phyloP scores from a whole-genome alignment of 2,888 invertebrate genomes.

The Mythimna albipuncta region DNA sequence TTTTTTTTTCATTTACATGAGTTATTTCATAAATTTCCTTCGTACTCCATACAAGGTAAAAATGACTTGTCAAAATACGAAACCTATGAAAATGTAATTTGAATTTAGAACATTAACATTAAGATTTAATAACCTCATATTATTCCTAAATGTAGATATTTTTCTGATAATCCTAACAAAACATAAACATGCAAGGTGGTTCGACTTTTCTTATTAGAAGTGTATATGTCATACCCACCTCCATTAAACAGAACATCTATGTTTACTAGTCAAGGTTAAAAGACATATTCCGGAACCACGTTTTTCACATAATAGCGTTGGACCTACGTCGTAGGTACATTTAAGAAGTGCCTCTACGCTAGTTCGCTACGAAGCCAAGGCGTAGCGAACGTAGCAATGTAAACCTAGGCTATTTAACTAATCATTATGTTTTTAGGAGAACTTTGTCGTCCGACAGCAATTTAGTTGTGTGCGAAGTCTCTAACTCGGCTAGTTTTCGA shows the following conservation, averaged over 20 bases:
- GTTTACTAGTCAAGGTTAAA: not conserved
- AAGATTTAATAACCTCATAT: no score
- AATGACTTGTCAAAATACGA: no score
- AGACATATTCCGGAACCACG: not conserved
- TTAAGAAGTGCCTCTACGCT: slow-evolving; percentile 7
- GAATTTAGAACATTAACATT: no score
- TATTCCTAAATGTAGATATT: no score
- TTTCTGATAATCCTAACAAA: no score
- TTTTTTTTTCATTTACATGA: no score
- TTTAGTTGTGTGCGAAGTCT: slow-evolving; percentile 19
- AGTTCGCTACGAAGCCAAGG: slow-evolving; percentile 16
- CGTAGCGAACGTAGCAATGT: slow-evolving; percentile 17
- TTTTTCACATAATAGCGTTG: not conserved
- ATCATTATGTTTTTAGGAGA: not conserved
- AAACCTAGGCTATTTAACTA: not conserved
- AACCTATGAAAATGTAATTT: no score
- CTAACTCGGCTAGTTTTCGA: slow-evolving; percentile 23
- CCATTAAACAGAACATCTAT: not conserved
- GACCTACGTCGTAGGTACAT: not conserved
- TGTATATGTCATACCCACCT: not conserved
- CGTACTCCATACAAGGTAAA: no score
- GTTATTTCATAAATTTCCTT: no score
- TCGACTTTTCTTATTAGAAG: no score
- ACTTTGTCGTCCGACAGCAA: slow-evolving; percentile 3
- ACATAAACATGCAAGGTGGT: no score